Conservation (phyloP, 1,140 invertebrate species). For the Lepidurus packardi region DNA sequence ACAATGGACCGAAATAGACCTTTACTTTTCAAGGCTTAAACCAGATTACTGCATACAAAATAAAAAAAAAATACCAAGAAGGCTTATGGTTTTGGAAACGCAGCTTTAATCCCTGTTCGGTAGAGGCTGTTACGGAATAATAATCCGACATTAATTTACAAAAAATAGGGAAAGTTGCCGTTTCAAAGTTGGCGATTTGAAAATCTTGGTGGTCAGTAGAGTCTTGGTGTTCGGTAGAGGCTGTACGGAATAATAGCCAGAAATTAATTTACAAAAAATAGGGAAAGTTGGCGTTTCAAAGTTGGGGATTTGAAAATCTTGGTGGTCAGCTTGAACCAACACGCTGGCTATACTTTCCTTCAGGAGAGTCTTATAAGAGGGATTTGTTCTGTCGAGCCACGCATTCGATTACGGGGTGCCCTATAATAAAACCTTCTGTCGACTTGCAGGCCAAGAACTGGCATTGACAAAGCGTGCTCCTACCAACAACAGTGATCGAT, state of each 20-base stretch:
- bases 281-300: not conserved
- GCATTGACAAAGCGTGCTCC: constrained; percentile 15
- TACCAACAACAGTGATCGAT: constrained; percentile 21
- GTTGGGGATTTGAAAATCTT: not conserved
- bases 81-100: no score
- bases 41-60: no score
- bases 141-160: not conserved
- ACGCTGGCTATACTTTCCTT: not conserved
- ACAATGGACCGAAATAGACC: not conserved
- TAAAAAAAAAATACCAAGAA: no score
- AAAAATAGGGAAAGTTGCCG: not conserved
- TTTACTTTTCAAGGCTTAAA: no score
- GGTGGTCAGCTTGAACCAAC: not conserved
- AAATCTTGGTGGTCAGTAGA: not conserved
- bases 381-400: constrained; percentile 13
- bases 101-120: no score
- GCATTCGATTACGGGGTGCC: constrained; percentile 12
- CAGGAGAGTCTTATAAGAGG: constrained; percentile 10
- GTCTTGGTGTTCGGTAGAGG: no score
- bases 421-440: constrained; percentile 22
- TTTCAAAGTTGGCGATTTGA: not conserved
- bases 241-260: no score
- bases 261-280: not conserved
- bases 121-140: no score
- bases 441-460: constrained; percentile 20